Conservation (phyloP, 2,797 vertebrate genomes). For the Spinus olivaceus region DNA sequence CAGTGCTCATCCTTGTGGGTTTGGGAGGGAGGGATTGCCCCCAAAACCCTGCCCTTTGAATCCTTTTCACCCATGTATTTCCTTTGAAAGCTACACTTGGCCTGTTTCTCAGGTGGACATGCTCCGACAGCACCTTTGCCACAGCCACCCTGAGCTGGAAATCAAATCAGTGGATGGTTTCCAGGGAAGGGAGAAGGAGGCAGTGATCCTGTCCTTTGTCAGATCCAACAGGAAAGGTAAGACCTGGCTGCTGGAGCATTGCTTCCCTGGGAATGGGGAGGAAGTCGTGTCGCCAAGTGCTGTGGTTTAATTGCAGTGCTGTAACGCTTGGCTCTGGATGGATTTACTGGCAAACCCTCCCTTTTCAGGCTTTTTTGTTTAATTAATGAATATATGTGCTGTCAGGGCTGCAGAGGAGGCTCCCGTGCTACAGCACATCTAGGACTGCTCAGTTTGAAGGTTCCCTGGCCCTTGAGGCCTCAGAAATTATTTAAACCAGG, state of each 20-base stretch:
- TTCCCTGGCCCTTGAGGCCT: not conserved
- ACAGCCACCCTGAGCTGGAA: conserved; percentile 84
- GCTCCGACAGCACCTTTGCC: conserved; percentile 86
- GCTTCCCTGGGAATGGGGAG: accelerated
- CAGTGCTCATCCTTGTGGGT: not conserved
- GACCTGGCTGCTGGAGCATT: accelerated
- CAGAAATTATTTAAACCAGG: accelerated
- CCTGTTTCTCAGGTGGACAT: conserved; percentile 85
- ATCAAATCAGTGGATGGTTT: conserved; percentile 96
- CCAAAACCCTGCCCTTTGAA: accelerated
- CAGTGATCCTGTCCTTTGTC: conserved; percentile 89
- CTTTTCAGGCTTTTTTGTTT: not conserved
- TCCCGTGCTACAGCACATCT: not conserved
- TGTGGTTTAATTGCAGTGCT: not conserved
- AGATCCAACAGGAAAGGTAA: conserved; percentile 93
- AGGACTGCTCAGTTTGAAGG: not conserved
- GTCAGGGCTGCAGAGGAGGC: not conserved
- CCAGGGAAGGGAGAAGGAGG: conserved; percentile 97
- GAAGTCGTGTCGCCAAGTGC: accelerated
- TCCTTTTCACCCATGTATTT: not conserved
- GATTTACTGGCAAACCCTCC: not conserved
- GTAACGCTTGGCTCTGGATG: not conserved
- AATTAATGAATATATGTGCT: not conserved
- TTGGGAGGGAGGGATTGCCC: not conserved
- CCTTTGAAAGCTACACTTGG: not conserved